Conservation (phyloP, 1,140 invertebrate genomes). For the Rhopalosiphum maidis region DNA sequence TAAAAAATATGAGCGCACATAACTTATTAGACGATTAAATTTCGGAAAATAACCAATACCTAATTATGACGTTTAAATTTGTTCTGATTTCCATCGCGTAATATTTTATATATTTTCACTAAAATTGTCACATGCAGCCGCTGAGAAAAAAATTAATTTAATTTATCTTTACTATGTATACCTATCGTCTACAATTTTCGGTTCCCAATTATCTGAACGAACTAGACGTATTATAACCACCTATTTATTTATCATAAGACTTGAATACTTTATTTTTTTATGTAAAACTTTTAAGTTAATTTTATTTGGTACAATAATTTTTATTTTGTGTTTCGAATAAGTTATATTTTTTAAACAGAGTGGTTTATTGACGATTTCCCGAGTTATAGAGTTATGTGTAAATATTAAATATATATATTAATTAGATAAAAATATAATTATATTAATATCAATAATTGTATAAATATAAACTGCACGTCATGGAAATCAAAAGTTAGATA, state of each 20-base stretch:
- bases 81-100: not conserved
- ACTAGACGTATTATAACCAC: not conserved
- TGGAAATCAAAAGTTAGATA: not conserved
- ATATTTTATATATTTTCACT: not conserved
- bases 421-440: not conserved
- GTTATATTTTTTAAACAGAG: conserved; percentile 29
- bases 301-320: conserved; percentile 22
- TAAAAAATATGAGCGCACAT: not conserved
- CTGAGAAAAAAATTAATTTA: not conserved
- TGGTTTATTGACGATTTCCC: not conserved
- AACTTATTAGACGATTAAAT: not conserved
- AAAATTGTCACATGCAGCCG: not conserved
- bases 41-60: not conserved
- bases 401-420: not conserved
- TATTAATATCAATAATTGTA: not conserved
- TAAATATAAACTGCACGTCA: not conserved
- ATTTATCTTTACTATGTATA: not conserved
- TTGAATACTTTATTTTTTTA: conserved; percentile 31
- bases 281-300: conserved; percentile 26
- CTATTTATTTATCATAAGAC: conserved; percentile 30
- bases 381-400: not conserved
- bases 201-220: not conserved
- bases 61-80: not conserved
- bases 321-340: not conserved
- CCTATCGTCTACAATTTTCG: not conserved